These are phyloP conservation scores for Lagorchestes hirsutus DNA, from an alignment of 2,797 vertebrate species.

Conservation along the genomic window DNA sequence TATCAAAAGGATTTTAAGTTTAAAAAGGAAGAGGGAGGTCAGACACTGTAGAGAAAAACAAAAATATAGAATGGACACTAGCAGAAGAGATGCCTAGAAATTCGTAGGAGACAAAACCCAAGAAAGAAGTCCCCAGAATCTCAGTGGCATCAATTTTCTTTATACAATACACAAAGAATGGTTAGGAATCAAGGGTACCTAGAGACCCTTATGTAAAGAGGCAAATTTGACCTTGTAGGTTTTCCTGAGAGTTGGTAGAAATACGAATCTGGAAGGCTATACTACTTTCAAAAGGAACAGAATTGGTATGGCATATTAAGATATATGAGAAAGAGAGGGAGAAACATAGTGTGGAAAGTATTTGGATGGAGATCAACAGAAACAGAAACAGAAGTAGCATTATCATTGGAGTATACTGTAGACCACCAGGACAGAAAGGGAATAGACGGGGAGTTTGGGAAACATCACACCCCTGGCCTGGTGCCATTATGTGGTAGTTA, in stretches of 20 bases:
- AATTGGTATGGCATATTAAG: constrained; percentile 1
- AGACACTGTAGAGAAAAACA: neutral
- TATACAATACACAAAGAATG: neutral
- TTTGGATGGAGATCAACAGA: neutral
- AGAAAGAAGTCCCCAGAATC: neutral
- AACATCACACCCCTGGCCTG: neutral
- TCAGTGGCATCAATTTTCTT: neutral
- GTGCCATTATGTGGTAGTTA: neutral
- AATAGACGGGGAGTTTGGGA: neutral
- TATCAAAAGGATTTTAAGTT: neutral
- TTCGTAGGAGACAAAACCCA: neutral
- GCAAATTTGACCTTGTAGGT: neutral
- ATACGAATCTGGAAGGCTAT: neutral
- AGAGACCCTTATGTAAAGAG: neutral
- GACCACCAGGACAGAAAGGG: constrained; percentile 4
- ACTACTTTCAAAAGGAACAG: neutral
- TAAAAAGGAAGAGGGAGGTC: neutral
- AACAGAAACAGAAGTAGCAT: neutral
- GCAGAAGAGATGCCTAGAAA: neutral
- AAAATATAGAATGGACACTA: neutral
- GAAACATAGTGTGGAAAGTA: neutral
- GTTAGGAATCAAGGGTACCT: neutral
- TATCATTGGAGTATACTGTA: neutral
- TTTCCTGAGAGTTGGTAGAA: neutral
- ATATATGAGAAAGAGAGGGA: neutral